A percentile compares a stretch with the other conserved stretches of the same genome.
Conservation (phyloP, 1,140 invertebrate genomes). For the Drosophila bipectinata region DNA sequence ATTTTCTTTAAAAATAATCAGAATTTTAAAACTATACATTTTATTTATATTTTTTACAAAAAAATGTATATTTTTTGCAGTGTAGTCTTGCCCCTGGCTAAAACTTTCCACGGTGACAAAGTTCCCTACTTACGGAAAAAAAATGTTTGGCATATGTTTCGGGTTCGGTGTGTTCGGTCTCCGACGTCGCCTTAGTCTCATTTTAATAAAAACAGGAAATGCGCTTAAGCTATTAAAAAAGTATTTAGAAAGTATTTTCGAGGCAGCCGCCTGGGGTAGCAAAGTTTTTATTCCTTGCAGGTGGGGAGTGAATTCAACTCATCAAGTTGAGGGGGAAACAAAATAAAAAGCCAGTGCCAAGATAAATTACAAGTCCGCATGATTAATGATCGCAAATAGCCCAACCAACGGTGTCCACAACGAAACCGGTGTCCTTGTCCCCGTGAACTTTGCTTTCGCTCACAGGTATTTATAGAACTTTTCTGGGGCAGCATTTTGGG, state of each 20-base stretch:
- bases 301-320: constrained; percentile 32
- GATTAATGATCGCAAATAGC: constrained; percentile 77
- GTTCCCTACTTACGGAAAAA: constrained; percentile 50
- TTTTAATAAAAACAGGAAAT: constrained; percentile 78
- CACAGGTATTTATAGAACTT: constrained; percentile 54
- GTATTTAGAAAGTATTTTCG: constrained; percentile 76
- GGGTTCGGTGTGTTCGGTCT: constrained; percentile 5
- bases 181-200: constrained; percentile 22
- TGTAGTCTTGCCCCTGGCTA: constrained; percentile 31
- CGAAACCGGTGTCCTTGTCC: constrained; percentile 25
- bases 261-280: constrained; percentile 32
- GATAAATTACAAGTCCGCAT: constrained; percentile 77
- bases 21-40: not conserved
- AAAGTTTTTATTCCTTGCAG: constrained; percentile 57
- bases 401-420: constrained; percentile 20
- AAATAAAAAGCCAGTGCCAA: constrained; percentile 56
- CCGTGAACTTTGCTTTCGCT: constrained; percentile 52
- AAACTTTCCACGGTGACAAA: constrained; percentile 74
- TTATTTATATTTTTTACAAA: not conserved
- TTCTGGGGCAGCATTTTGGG: constrained; percentile 34
- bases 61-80: constrained; percentile 4
- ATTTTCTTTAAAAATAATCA: not conserved
- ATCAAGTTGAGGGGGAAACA: constrained; percentile 24
- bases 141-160: constrained; percentile 66
- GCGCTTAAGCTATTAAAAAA: constrained; percentile 82